A percentile compares a stretch with the other conserved stretches of the same genome.
Conservation (phyloP, 2,888 invertebrate species). For the Cephus rjabovi region DNA sequence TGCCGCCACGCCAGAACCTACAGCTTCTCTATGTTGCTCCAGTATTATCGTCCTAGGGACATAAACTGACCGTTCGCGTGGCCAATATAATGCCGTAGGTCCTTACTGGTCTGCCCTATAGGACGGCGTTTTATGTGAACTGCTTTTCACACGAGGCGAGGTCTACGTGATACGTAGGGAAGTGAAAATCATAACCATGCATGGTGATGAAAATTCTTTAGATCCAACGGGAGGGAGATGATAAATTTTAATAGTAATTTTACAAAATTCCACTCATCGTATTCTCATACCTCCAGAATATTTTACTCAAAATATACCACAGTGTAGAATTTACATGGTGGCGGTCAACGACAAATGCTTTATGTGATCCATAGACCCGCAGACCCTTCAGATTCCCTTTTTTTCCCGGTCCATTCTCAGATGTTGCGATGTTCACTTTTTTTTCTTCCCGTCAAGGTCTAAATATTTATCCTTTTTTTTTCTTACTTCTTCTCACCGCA, state of each 20-base stretch:
- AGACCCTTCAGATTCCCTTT: background rate
- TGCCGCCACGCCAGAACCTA: background rate
- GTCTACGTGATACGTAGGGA: background rate
- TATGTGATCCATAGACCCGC: background rate
- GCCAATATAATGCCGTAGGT: background rate
- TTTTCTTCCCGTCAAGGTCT: background rate
- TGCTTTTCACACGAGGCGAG: background rate
- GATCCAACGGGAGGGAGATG: background rate
- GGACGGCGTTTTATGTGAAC: background rate
- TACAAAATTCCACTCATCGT: background rate
- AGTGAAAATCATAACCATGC: background rate
- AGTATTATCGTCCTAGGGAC: background rate
- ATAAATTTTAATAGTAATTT: background rate
- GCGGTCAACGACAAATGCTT: background rate
- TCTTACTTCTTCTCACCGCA: background rate
- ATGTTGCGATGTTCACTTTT: background rate
- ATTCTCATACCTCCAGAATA: background rate
- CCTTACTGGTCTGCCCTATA: background rate
- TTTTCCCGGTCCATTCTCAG: background rate
- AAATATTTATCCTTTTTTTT: background rate
- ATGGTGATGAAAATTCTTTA: background rate
- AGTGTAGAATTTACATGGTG: background rate
- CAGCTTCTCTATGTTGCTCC: background rate
- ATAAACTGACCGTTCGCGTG: constrained; percentile 4
- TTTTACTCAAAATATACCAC: background rate